Evolutionary conservation across 2,113 vertebrate species (phyloP).

Genomic region (Mustela lutreola): DNA sequence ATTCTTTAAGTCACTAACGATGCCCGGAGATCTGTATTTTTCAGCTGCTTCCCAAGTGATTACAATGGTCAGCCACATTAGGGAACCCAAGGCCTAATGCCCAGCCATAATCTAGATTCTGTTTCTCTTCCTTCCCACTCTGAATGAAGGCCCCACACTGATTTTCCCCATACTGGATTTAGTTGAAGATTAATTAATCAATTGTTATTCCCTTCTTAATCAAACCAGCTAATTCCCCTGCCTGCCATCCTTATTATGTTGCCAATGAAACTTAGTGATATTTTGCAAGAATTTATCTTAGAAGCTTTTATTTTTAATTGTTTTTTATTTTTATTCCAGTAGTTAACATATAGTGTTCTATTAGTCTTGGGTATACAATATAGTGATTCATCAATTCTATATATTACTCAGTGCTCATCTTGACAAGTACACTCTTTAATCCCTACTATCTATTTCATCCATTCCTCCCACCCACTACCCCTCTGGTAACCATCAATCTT

Average conservation of each 20-base stretch:
- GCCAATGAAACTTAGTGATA: not conserved
- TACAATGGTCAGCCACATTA: not conserved
- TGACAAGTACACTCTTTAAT: not conserved
- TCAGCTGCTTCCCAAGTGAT: not conserved
- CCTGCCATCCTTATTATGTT: not conserved
- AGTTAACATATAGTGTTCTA: not conserved
- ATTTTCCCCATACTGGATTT: not conserved
- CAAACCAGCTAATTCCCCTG: not conserved
- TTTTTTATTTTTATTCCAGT: not conserved
- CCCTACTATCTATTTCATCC: not conserved
- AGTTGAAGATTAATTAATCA: not conserved
- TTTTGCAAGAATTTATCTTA: slow-evolving; percentile 21
- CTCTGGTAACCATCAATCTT: not conserved
- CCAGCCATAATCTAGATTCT: not conserved
- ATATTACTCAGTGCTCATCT: not conserved
- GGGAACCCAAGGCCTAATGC: not conserved
- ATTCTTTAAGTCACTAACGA: not conserved
- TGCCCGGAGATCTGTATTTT: not conserved
- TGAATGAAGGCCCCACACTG: not conserved
- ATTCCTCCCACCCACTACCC: not conserved
- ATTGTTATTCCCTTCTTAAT: not conserved
- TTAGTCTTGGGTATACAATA: not conserved
- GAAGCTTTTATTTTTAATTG: not conserved
- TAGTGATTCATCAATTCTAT: not conserved
- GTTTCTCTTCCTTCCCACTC: not conserved